Percentiles rank a stretch among this genome's conserved stretches.
Conservation (phyloP, 2,797 vertebrate species). For the Telmatherina bonti region DNA sequence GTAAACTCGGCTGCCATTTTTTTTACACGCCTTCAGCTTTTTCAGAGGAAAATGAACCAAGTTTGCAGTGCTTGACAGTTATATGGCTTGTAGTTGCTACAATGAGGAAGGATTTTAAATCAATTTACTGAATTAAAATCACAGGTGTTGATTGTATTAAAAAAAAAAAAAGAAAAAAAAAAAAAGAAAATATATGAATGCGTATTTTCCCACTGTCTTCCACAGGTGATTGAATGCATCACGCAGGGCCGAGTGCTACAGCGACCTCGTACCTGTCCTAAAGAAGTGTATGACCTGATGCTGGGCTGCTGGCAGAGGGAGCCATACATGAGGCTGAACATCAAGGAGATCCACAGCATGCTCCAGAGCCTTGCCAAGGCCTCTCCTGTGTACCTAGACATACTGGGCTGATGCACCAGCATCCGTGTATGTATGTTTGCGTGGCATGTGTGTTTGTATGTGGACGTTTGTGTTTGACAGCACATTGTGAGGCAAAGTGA, state of each 20-base stretch:
- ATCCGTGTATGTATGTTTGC: conserved; percentile 50
- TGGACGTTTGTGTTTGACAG: conserved; percentile 28
- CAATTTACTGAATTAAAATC: background rate
- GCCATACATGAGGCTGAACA: conserved; percentile 98
- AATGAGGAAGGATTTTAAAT: background rate
- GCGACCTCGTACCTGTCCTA: conserved; percentile 95
- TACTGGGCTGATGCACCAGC: conserved; percentile 89
- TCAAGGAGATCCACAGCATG: conserved; percentile 96
- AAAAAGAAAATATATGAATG: background rate
- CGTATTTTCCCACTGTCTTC: conserved; percentile 2
- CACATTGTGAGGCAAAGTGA: conserved; percentile 18
- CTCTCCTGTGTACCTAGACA: conserved; percentile 99
- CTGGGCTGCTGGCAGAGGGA: conserved; percentile 99
- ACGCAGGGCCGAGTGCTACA: conserved; percentile 98
- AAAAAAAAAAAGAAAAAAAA: too few relatives aligned
- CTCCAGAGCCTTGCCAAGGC: conserved; percentile 98
- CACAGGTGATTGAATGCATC: conserved; percentile 98
- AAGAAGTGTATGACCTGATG: conserved; percentile 99
- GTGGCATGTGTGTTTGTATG: conserved; percentile 39
- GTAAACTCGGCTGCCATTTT: background rate
- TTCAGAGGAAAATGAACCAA: background rate
- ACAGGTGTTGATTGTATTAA: background rate
- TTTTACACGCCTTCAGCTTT: background rate
- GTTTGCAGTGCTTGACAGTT: background rate
- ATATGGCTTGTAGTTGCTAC: background rate